phyloP scores from a whole-genome alignment of 2,113 vertebrate species.

The Sclerurus mexicanus region DNA sequence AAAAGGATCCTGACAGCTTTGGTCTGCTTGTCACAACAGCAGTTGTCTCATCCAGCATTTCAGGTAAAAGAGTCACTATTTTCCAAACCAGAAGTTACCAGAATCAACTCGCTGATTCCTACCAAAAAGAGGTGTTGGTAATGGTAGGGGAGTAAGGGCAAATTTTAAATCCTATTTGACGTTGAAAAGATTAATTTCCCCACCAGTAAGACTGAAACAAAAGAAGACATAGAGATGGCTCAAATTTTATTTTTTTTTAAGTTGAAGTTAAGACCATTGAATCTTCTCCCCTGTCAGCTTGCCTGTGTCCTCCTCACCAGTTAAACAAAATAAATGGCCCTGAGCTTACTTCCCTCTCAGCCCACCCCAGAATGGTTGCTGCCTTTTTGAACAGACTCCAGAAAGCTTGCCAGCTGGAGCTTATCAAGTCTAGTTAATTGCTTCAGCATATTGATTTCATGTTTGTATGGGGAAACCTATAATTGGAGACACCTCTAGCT shows the following conservation, averaged over 20 bases:
- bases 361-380: background rate
- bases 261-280: background rate
- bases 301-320: background rate
- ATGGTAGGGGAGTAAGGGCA: background rate
- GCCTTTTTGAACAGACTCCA: constrained; percentile 3
- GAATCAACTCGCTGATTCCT: background rate
- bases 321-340: background rate
- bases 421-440: constrained; percentile 39
- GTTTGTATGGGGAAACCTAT: background rate
- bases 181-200: background rate
- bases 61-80: background rate
- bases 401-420: constrained; percentile 39
- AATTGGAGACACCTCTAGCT: background rate
- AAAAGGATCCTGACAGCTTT: constrained; percentile 8
- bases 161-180: background rate
- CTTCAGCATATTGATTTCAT: constrained; percentile 24
- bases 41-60: background rate
- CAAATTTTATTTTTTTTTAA: background rate
- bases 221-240: background rate
- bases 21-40: constrained; percentile 12
- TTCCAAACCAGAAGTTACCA: background rate
- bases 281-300: background rate
- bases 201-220: background rate
- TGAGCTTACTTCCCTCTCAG: background rate
- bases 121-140: background rate